These are phyloP conservation scores for Hydraecia micacea DNA, from an alignment of 2,888 invertebrate species.

Conservation along the genomic window DNA sequence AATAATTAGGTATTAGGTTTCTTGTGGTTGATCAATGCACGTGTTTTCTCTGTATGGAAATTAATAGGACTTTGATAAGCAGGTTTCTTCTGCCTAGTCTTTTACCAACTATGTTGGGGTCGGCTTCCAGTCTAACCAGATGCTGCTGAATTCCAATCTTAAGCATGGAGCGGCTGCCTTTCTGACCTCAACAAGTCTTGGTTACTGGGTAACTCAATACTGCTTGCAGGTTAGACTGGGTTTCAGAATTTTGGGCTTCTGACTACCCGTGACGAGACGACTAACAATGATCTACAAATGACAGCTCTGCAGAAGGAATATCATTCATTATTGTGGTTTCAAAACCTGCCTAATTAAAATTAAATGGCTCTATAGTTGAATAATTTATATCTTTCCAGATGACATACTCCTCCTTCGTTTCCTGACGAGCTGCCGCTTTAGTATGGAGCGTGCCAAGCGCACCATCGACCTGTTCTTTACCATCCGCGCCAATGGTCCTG, in stretches of 20 bases:
- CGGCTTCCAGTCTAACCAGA: no score
- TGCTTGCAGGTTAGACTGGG: neutral
- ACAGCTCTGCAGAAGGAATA: neutral
- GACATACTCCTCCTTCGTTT: conserved; percentile 90
- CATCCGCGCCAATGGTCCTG: conserved; percentile 90
- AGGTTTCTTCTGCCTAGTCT: no score
- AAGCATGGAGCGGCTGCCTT: neutral
- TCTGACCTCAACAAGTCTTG: neutral
- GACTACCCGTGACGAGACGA: neutral
- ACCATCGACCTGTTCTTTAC: conserved; percentile 91
- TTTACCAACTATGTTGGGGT: no score
- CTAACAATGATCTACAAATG: neutral
- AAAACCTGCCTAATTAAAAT: neutral
- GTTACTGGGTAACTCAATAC: neutral
- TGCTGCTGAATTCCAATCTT: neutral
- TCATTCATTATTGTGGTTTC: no score
- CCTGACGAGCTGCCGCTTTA: conserved; percentile 88
- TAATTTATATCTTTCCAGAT: conserved; percentile 80
- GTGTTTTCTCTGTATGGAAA: neutral
- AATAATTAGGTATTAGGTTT: neutral
- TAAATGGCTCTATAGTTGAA: neutral
- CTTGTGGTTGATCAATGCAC: neutral
- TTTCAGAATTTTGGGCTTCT: neutral
- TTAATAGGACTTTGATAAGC: neutral
- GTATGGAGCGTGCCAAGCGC: conserved; percentile 90